These are phyloP conservation scores for Xanthia togata DNA, from an alignment of 2,888 invertebrate species.

Conservation along the genomic window DNA sequence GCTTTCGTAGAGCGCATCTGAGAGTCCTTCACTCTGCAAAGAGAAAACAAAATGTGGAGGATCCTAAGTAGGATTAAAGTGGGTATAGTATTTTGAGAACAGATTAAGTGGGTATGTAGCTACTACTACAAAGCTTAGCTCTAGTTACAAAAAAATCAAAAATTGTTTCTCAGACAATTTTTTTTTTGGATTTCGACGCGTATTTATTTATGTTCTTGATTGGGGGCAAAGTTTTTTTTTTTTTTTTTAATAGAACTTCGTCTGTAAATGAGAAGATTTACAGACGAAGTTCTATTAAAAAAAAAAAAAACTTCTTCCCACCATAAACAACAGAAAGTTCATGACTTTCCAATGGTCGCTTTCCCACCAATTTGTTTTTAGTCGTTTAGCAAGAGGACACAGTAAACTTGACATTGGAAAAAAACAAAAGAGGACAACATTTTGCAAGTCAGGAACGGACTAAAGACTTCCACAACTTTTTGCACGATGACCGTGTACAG, in stretches of 20 bases:
- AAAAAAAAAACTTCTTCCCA: too few species aligned
- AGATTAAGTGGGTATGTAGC: background rate
- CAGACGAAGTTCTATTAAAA: too few species aligned
- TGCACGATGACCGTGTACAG: conserved; percentile 28
- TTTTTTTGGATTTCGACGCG: too few species aligned
- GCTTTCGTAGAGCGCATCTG: conserved; percentile 79
- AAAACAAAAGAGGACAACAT: too few species aligned
- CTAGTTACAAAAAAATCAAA: background rate
- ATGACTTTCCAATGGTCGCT: conserved; percentile 5
- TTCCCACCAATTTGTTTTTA: conserved; percentile 20
- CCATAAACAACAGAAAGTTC: background rate
- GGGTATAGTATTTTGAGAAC: background rate
- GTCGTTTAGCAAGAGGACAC: conserved; percentile 9
- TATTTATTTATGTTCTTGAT: too few species aligned
- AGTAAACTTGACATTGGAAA: too few species aligned
- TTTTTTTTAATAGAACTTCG: too few species aligned
- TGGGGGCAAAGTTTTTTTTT: too few species aligned
- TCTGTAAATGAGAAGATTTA: too few species aligned
- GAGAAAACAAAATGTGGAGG: background rate
- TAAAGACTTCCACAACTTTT: conserved; percentile 21
- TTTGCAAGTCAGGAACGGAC: conserved; percentile 29
- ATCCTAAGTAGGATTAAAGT: background rate
- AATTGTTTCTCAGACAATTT: background rate
- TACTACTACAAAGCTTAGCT: background rate
- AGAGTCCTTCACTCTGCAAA: conserved; percentile 77